phyloP scores from a whole-genome alignment of 2,113 vertebrate genomes.

The Clupea harengus region DNA sequence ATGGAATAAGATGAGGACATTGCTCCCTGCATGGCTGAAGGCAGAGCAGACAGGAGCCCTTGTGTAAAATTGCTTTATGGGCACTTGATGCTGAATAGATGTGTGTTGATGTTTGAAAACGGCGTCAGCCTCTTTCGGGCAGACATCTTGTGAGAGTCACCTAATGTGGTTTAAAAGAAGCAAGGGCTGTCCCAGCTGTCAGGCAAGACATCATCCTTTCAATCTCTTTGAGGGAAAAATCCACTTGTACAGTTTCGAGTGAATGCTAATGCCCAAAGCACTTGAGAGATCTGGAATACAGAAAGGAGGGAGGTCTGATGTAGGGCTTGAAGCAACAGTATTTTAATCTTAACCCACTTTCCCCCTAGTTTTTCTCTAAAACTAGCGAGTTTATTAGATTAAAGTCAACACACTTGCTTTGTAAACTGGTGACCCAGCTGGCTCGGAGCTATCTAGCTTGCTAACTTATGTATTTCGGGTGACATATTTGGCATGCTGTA shows the following conservation, averaged over 20 bases:
- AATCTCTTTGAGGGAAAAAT: background rate
- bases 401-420: too few species aligned
- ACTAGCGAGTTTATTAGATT: too few species aligned
- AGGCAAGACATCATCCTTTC: background rate
- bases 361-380: too few species aligned
- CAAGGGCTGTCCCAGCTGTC: background rate
- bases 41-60: background rate
- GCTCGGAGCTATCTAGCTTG: too few species aligned
- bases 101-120: background rate
- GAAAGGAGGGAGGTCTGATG: background rate
- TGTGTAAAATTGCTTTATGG: background rate
- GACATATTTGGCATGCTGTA: too few species aligned
- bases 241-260: background rate
- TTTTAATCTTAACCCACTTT: too few species aligned
- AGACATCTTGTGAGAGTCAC: background rate
- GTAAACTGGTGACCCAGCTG: too few species aligned
- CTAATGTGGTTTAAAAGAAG: background rate
- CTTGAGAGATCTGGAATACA: background rate
- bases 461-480: too few species aligned
- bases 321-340: background rate
- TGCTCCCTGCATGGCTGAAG: background rate
- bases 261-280: background rate
- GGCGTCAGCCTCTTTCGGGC: background rate
- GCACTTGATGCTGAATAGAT: background rate
- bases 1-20: too few species aligned